Evolutionary conservation across 2,113 vertebrate genomes (phyloP).

Genomic region (Phyllopteryx taeniolatus): DNA sequence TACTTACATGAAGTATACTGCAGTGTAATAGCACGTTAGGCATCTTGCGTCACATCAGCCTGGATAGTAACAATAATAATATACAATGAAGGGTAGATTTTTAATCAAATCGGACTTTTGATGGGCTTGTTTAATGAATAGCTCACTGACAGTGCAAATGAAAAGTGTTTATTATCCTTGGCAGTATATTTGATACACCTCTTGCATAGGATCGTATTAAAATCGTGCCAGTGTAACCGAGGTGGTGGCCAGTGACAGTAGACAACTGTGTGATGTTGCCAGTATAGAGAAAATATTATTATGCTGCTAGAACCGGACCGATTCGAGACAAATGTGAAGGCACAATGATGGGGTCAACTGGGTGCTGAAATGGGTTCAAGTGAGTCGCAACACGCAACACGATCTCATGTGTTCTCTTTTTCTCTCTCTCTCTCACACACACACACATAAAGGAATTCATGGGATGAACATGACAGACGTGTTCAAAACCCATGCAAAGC

Average conservation of each 20-base stretch:
- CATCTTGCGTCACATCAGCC: too few species aligned
- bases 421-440: background rate
- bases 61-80: too few species aligned
- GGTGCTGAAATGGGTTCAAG: slow-evolving; percentile 26
- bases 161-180: background rate
- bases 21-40: too few species aligned
- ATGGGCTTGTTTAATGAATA: too few species aligned
- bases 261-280: background rate
- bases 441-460: slow-evolving; percentile 5
- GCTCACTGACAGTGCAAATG: too few species aligned
- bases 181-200: background rate
- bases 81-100: too few species aligned
- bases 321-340: slow-evolving; percentile 11
- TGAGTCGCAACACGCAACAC: slow-evolving; percentile 22
- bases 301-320: slow-evolving; percentile 10
- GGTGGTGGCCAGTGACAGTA: background rate
- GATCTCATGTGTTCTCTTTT: background rate
- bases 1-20: too few species aligned
- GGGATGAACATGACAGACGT: background rate
- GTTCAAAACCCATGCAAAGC: background rate
- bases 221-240: background rate
- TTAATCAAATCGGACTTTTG: too few species aligned
- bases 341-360: slow-evolving; percentile 20
- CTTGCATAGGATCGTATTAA: background rate
- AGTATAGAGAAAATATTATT: slow-evolving; percentile 5